These are phyloP conservation scores for Muscidifurax raptorellus DNA, from an alignment of 1,140 invertebrate species.

Conservation along the genomic window DNA sequence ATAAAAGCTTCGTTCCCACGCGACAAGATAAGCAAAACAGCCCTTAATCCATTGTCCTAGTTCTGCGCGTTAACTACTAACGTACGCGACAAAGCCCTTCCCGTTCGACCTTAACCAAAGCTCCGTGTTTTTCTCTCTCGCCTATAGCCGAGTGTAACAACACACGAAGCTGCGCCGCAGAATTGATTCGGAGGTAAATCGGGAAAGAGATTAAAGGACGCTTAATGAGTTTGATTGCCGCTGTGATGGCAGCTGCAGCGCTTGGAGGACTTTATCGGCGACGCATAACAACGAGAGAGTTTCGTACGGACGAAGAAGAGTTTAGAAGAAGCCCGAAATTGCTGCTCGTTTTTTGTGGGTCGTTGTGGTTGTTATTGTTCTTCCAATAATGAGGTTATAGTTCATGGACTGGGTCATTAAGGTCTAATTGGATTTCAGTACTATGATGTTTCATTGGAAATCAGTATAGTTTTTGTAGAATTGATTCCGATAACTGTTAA, in stretches of 20 bases:
- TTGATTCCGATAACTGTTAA: background rate
- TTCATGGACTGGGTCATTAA: background rate
- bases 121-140: no score
- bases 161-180: background rate
- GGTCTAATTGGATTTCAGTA: background rate
- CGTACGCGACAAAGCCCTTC: no score
- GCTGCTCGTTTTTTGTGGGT: background rate
- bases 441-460: background rate
- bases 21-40: no score
- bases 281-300: background rate
- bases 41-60: no score
- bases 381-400: background rate
- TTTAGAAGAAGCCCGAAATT: background rate
- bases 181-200: background rate
- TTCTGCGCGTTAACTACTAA: no score
- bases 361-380: background rate
- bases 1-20: no score
- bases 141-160: no score
- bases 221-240: slow-evolving; percentile 20
- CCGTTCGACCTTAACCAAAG: no score
- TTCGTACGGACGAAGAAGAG: background rate
- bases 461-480: background rate
- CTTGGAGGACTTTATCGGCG: background rate
- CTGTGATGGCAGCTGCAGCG: background rate
- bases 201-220: slow-evolving; percentile 6